Evolutionary conservation across 2,797 vertebrate genomes (phyloP), one percentile per base, ranked within the genome.

Genomic region (Tragelaphus eurycerus): DNA sequence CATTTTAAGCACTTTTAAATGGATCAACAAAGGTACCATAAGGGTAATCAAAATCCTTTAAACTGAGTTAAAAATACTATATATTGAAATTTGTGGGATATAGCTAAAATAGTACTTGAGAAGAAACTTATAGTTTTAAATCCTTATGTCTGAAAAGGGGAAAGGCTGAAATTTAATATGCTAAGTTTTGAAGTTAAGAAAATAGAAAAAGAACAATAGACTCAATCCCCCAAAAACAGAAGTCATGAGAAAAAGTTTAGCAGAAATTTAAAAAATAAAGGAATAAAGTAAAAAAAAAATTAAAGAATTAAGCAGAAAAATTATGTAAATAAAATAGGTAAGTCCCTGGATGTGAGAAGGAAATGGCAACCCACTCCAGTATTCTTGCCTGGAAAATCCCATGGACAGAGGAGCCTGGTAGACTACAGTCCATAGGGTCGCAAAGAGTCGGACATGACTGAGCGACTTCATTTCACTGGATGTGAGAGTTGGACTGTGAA

Each of bases 51-150:
- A 92, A 67, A 83, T 64, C 16, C 25, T 83, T 31, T 88, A 94
- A 94, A 67, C 21, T 55, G 14, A 88, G n/a, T 50, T 62, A 43
- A 93, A 71, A 83, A 54, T 29, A 60, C 16, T 67, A 50, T 46
- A 62, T 29, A 60, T 14, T 59, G 54, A 93, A 55, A 34, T 55
- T 84, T 89, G 7, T 64, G 55, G 48, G 17, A 78, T 64, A 86
- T 38, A 91, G 46, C 83, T 55, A 91, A 94, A 64, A 64, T 78
- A 48, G 17, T 64, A 59, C 19, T 85, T 67, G 29, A 89, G 74
- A 48, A 91, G 62, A 97, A 86, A 90, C 83, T 19, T 84, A 52
- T 59, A 79, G 29, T 43, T 46, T 96, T 93, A 86, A 96, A 83
- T 95, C 29, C 23, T 92, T 78, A 46, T 46, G 7, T 78, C 13